Conservation (phyloP, 1,140 invertebrate species). For the Centruroides vittatus region DNA sequence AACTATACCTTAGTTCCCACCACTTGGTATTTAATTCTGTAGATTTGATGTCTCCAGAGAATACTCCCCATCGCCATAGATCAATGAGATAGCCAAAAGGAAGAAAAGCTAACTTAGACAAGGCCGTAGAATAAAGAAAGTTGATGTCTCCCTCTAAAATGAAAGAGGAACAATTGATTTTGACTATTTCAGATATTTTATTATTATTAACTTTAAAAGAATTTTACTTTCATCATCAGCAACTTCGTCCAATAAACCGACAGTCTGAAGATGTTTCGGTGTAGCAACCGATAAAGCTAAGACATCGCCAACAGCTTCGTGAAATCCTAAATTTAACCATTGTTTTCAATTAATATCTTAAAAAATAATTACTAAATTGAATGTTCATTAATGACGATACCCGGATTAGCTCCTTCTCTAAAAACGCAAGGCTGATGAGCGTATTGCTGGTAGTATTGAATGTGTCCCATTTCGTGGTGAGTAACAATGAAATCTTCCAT, state of each 20-base stretch:
- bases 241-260: conserved; percentile 44
- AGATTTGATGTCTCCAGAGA: conserved; percentile 48
- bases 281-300: conserved; percentile 57
- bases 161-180: no score
- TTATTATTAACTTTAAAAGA: no score
- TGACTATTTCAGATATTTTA: no score
- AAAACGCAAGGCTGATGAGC: conserved; percentile 53
- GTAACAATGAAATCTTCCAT: conserved; percentile 56
- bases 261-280: conserved; percentile 56
- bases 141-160: conserved; percentile 69
- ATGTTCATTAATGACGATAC: conserved; percentile 21
- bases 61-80: conserved; percentile 76
- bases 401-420: conserved; percentile 69
- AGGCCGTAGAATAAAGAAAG: conserved; percentile 56
- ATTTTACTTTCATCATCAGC: conserved; percentile 39
- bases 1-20: conserved; percentile 52
- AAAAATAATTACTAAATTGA: neutral
- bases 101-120: conserved; percentile 73
- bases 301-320: conserved; percentile 83
- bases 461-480: conserved; percentile 78
- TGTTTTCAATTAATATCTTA: conserved; percentile 33
- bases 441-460: conserved; percentile 73
- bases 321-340: conserved; percentile 55
- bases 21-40: conserved; percentile 62
- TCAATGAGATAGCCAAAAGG: conserved; percentile 78